Evolutionary conservation across 2,113 vertebrate genomes (phyloP).

Genomic region (Xenopus laevis): DNA sequence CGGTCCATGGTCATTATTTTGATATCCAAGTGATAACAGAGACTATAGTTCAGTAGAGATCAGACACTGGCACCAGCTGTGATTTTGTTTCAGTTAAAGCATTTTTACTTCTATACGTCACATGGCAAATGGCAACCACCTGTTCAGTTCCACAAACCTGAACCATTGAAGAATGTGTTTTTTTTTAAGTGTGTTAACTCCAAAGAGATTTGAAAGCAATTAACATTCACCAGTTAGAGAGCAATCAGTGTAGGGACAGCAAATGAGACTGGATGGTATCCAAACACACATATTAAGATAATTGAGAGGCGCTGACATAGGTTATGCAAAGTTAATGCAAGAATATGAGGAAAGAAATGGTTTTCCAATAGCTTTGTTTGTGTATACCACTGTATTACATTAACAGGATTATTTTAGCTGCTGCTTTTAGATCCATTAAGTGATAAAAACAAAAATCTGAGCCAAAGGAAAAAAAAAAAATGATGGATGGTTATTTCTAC

Average conservation of each 20-base stretch:
- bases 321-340: slow-evolving; percentile 66
- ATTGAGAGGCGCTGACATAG: slow-evolving; percentile 67
- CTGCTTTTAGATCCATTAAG: slow-evolving; percentile 46
- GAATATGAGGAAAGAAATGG: slow-evolving; percentile 55
- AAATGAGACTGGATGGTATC: slow-evolving; percentile 77
- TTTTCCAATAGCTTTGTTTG: slow-evolving; percentile 54
- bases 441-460: slow-evolving; percentile 47
- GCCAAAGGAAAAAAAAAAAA: slow-evolving; percentile 27
- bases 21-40: too few species aligned
- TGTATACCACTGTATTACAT: slow-evolving; percentile 53
- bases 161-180: too few species aligned
- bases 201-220: slow-evolving; percentile 72
- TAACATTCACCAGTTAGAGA: slow-evolving; percentile 75
- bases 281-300: slow-evolving; percentile 73
- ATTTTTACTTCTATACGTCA: too few species aligned
- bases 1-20: too few species aligned
- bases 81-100: too few species aligned
- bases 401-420: slow-evolving; percentile 53
- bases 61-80: too few species aligned
- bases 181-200: slow-evolving; percentile 61
- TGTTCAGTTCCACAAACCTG: too few species aligned
- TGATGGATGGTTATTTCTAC: slow-evolving; percentile 44
- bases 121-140: too few species aligned
- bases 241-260: slow-evolving; percentile 68
- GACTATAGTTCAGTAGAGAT: too few species aligned